Evolutionary conservation across 2,797 vertebrate genomes (phyloP), one percentile per base, ranked within the genome.

Genomic region (Xerus rutilus): DNA sequence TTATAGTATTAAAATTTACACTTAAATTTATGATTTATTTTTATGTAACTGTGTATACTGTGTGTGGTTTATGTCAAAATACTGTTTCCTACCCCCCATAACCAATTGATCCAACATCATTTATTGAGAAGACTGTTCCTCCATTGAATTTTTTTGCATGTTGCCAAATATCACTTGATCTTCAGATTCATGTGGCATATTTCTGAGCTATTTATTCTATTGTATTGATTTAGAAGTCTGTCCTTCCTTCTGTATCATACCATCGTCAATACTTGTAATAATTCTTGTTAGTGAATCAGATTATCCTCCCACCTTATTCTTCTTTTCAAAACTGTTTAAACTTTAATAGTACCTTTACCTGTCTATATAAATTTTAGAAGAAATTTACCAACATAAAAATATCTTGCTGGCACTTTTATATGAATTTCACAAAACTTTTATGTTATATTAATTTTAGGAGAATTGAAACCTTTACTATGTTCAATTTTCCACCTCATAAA

Each of bases 311-410:
- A 77, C 14, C 67, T 67, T 43, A 18, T 64, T 79, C 28, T 72
- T 64, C 47, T 72, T 70, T 54, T 43, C 25, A 79, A 87, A 64
- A 57, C 9, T 25, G 0, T 88, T 78, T 91, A 76, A 81, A 12
- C 3, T 91, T 21, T 69, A 87, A 45, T 74, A 64, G 10, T 67
- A 73, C 28, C 47, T 92, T 69, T 73, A 39, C 8, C 10, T 94
- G 83, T 57, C n/a, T 17, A 86, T n/a, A 83, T 54, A 92, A 67
- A 85, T 85, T 78, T 86, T 47, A 87, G n/a, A 78, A 67, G 72
- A 81, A 74, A 49, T 15, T 65, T 92, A 20, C 12, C 28, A 65
- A 64, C 52, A 93, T 21, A 20, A 45, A 65, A 74, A 89, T 73
- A 67, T 67, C 47, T 62, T 17, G 4, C 78, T 43, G 12, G 7